Conservation (phyloP, 2,888 invertebrate genomes). For the Rotaria socialis region DNA sequence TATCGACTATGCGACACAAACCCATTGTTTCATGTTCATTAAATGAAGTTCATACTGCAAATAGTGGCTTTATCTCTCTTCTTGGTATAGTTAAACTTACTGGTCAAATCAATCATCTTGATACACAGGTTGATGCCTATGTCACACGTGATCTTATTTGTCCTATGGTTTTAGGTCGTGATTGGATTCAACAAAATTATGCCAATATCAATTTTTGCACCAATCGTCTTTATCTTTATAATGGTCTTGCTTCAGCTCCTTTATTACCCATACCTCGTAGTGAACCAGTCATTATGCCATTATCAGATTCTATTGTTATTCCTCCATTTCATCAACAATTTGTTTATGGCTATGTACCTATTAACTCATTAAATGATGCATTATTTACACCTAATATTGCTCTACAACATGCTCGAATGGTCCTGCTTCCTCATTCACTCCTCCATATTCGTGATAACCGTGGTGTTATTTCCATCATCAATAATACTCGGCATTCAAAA, state of each 20-base stretch:
- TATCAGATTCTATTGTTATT: not conserved
- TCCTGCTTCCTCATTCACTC: not conserved
- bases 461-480: not conserved
- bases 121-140: not conserved
- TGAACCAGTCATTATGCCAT: not conserved
- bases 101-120: not conserved
- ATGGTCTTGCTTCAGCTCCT: not conserved
- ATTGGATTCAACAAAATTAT: not conserved
- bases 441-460: not conserved
- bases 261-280: not conserved
- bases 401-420: not conserved
- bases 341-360: not conserved
- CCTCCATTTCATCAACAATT: not conserved
- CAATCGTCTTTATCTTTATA: not conserved
- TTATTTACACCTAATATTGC: not conserved
- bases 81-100: not conserved
- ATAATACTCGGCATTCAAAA: not conserved
- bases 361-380: not conserved
- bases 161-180: not conserved
- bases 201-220: not conserved
- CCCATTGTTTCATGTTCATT: not conserved
- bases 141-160: not conserved
- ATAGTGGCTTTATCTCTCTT: not conserved
- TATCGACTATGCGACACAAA: not conserved
- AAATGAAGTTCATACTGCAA: no score